A percentile compares a stretch with the other conserved stretches of the same genome.
These are phyloP conservation scores for Neogale vison DNA, from an alignment of 2,113 vertebrate genomes.

Conservation along the genomic window DNA sequence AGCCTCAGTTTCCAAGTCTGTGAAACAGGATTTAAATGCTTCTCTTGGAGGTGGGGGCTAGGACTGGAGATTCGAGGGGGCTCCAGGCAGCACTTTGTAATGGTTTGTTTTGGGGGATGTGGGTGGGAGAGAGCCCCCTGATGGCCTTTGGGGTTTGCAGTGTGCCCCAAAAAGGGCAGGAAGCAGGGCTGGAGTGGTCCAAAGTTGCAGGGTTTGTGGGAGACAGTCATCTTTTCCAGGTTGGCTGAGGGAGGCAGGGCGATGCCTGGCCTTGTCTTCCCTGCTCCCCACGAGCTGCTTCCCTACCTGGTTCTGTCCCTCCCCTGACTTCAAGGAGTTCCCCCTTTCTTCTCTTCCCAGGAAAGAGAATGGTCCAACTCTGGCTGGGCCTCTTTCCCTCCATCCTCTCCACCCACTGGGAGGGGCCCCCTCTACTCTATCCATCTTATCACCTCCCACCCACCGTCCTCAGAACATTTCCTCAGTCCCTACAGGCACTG, in stretches of 20 bases:
- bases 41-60: background rate
- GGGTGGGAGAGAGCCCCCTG: background rate
- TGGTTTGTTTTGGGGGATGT: background rate
- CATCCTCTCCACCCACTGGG: background rate
- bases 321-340: background rate
- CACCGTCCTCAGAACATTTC: background rate
- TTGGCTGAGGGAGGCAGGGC: rapidly evolving
- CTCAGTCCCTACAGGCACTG: background rate
- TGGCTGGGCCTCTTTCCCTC: background rate
- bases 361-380: background rate
- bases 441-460: background rate
- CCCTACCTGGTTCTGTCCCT: background rate
- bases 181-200: background rate
- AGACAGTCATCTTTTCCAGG: rapidly evolving
- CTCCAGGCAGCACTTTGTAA: background rate
- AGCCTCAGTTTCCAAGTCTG: conserved; percentile 14
- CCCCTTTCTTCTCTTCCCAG: background rate
- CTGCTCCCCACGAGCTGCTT: background rate
- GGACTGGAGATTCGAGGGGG: background rate
- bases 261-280: background rate
- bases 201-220: background rate
- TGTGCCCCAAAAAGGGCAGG: rapidly evolving
- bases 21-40: background rate
- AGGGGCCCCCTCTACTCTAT: background rate
- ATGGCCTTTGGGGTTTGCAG: background rate